A percentile compares a stretch with the other conserved stretches of the same genome.
Evolutionary conservation across 2,113 vertebrate species (phyloP).

Genomic region (Rostratula benghalensis): DNA sequence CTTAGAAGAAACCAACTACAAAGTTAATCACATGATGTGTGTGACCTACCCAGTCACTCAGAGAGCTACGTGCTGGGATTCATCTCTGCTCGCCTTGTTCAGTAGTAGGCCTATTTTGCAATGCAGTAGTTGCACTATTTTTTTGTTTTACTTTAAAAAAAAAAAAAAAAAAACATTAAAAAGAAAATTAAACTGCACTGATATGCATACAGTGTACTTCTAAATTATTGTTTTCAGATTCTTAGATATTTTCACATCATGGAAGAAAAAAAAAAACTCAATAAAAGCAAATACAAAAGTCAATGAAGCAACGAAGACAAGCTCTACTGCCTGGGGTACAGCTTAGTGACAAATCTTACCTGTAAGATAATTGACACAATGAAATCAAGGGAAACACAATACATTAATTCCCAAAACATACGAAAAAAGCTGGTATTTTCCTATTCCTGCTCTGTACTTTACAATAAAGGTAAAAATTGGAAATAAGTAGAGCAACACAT

Average conservation of each 20-base stretch:
- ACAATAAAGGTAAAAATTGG: neutral
- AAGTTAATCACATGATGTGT: neutral
- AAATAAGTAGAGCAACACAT: neutral
- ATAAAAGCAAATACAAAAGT: neutral
- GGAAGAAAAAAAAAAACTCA: too few species aligned
- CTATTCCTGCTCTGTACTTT: neutral
- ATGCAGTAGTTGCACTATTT: neutral
- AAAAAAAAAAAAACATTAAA: neutral
- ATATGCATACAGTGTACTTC: neutral
- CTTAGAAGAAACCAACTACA: neutral
- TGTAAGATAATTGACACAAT: neutral
- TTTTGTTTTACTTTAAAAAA: neutral
- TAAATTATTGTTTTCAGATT: neutral
- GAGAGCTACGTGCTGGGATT: neutral
- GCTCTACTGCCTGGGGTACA: neutral
- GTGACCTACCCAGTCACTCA: neutral
- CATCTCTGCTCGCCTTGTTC: neutral
- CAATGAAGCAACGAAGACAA: neutral
- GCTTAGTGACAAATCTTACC: neutral
- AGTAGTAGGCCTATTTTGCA: neutral
- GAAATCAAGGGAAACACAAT: neutral
- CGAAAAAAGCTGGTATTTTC: neutral
- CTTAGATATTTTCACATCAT: neutral
- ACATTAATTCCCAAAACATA: constrained; percentile 16
- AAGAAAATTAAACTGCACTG: neutral